Evolutionary conservation across 2,113 vertebrate genomes (phyloP).

Genomic region (Chamaea fasciata): DNA sequence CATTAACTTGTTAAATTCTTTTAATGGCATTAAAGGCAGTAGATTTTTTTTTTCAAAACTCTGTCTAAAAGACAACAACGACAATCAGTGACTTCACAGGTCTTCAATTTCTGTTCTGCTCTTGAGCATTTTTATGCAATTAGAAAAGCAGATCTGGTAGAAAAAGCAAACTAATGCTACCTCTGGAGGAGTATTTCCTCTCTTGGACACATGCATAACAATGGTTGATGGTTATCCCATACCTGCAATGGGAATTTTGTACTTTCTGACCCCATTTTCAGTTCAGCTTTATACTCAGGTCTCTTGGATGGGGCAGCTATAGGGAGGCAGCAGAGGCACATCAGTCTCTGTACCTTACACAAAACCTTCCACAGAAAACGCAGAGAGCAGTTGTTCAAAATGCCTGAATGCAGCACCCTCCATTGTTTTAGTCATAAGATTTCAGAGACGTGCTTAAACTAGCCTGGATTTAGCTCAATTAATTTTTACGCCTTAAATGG

Average conservation of each 20-base stretch:
- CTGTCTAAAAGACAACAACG: background rate
- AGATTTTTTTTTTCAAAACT: background rate
- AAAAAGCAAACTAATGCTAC: background rate
- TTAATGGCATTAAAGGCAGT: background rate
- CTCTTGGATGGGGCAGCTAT: background rate
- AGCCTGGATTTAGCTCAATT: background rate
- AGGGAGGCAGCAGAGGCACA: background rate
- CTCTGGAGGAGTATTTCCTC: background rate
- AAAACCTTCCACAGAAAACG: background rate
- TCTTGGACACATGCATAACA: background rate
- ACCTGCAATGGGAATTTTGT: background rate
- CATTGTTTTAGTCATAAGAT: background rate
- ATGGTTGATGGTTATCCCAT: background rate
- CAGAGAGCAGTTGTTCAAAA: background rate
- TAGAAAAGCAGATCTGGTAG: background rate
- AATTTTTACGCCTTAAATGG: background rate
- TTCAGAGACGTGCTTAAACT: background rate
- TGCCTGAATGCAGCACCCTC: background rate
- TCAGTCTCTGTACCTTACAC: background rate
- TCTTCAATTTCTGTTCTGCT: background rate
- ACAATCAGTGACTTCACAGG: background rate
- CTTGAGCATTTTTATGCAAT: background rate
- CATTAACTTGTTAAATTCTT: constrained; percentile 17
- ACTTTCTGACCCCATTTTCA: background rate
- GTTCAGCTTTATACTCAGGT: background rate